These are phyloP conservation scores for Eutrigla gurnardus DNA, from an alignment of 2,797 vertebrate genomes.

Conservation along the genomic window DNA sequence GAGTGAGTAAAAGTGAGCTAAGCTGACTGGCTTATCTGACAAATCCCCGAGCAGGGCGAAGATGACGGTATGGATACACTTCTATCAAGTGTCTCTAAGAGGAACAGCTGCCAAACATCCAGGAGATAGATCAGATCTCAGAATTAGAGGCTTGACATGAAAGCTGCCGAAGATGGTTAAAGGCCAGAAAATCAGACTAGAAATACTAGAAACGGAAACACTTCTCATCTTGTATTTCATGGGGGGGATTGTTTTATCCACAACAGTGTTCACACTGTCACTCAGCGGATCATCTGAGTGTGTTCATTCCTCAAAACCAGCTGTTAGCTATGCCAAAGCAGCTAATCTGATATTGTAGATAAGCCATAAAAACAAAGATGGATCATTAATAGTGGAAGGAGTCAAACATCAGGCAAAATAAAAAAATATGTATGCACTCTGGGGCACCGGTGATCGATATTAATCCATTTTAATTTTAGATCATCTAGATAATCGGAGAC, in stretches of 20 bases:
- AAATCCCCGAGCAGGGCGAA: slow-evolving; percentile 51
- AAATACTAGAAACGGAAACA: slow-evolving; percentile 20
- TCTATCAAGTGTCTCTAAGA: slow-evolving; percentile 47
- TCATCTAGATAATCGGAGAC: slow-evolving; percentile 8
- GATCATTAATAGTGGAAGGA: slow-evolving; percentile 1
- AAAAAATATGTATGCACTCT: not conserved
- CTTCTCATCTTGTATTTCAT: slow-evolving; percentile 14
- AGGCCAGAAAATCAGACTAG: slow-evolving; percentile 46
- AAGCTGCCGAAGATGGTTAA: slow-evolving; percentile 22
- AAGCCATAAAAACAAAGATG: not conserved
- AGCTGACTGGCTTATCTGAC: slow-evolving; percentile 52
- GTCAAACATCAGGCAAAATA: not conserved
- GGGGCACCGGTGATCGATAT: not conserved
- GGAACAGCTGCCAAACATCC: slow-evolving; percentile 53
- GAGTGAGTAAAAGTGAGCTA: slow-evolving; percentile 51
- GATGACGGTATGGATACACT: slow-evolving; percentile 54
- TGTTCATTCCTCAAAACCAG: too few relatives aligned
- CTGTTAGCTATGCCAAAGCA: not conserved
- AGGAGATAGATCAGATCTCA: slow-evolving; percentile 53
- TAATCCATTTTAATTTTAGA: slow-evolving; percentile 33
- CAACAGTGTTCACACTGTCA: not conserved
- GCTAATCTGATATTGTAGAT: not conserved
- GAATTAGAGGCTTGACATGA: slow-evolving; percentile 1
- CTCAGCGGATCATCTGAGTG: not conserved
- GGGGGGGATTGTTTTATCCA: not conserved